Evolutionary conservation across 1,140 invertebrate species (phyloP), one percentile per base, ranked within the genome.

Genomic region (Drosophila fuyamai): DNA sequence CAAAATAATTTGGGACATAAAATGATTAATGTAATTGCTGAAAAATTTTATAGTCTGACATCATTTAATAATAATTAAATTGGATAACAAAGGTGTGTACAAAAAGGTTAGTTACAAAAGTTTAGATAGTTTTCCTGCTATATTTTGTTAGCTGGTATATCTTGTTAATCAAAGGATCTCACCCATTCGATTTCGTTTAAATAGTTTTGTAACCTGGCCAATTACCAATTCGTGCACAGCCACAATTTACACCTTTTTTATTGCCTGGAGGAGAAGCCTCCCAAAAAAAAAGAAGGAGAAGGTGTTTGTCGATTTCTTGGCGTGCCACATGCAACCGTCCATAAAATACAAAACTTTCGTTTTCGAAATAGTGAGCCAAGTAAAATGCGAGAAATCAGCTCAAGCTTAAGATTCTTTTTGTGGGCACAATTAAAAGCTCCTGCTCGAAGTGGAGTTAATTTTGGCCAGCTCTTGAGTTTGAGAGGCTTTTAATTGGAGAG

Each of bases 341-440:
- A 74, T 75, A 32, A 51, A 74, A 51, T 54, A 67, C 51, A 46
- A 61, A 71, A 81, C 81, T 85, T 85, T 85, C 82, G 68, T 78
- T 86, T 81, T 70, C 68, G n/a, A 75, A 57, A 46, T 32, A 32
- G 38, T 12, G 27, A 47, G 16, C 38, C 35, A 71, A 67, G 38
- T 51, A 54, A 54, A 54, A 29, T 9, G 54, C 38, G 36, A 59
- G 51, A 54, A 74, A 73, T 74, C 47, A 65, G 67, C 58, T 43
- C 59, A 57, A 76, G 18, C 53, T 57, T 38, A 54, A 65, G 77
- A 89, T 88, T 88, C 83, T 76, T 58, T 83, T 88, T 88, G 86
- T 88, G 83, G 83, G 79, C 83, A 88, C 83, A 88, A 88, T 88
- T 88, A 89, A 88, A 83, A 76, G 73, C 73, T 66, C 72, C 62